A percentile compares a stretch with the other conserved stretches of the same genome.
Conservation (phyloP, 30 jellyfish, hydroid and myxozoan species). For the Rhopilema esculentum region DNA sequence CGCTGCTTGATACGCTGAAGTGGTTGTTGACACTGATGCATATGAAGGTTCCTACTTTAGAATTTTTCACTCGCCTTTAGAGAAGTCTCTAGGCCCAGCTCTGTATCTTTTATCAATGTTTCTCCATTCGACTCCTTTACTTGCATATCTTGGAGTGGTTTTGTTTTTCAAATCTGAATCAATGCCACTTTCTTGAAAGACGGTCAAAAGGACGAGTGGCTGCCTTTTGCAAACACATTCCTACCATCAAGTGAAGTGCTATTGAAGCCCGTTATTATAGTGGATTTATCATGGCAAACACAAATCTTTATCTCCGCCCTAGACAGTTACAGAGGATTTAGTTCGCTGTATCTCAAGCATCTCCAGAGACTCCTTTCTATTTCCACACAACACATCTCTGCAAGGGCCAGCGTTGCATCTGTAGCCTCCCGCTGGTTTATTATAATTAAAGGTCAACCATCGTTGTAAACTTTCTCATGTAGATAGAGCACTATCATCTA, state of each 20-base stretch:
- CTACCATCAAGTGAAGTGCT: no score
- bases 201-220: no score
- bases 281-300: neutral
- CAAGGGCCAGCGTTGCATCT: conserved; percentile 18
- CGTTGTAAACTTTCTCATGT: neutral
- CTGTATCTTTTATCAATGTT: neutral
- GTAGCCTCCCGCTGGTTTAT: conserved; percentile 34
- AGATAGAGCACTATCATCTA: neutral
- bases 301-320: conserved; percentile 32
- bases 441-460: conserved; percentile 17
- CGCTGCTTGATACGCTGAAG: neutral
- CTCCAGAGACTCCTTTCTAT: conserved; percentile 30
- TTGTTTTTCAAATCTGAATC: neutral
- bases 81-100: neutral
- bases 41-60: neutral
- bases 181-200: neutral
- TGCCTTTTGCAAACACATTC: no score
- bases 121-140: neutral
- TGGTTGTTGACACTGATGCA: neutral
- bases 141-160: neutral
- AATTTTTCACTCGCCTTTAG: neutral
- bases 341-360: conserved; percentile 5
- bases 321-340: conserved; percentile 36
- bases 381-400: conserved; percentile 25
- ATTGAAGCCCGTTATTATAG: neutral